These are phyloP conservation scores for Hyppa rectilinea DNA, from an alignment of 2,888 invertebrate genomes.

Conservation along the genomic window DNA sequence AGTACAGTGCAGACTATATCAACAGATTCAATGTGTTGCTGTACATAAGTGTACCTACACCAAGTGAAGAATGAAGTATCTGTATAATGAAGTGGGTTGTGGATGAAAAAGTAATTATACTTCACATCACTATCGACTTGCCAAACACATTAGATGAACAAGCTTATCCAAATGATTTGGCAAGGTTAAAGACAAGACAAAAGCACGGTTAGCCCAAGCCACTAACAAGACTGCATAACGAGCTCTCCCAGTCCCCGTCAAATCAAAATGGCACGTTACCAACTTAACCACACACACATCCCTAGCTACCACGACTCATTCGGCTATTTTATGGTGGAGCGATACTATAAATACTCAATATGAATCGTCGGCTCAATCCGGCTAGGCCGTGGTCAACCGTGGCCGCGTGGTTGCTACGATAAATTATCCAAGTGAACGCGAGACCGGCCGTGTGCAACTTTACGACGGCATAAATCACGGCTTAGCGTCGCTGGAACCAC, in stretches of 20 bases:
- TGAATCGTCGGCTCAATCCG: slow-evolving; percentile 78
- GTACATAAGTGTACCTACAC: too few relatives aligned
- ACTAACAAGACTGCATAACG: slow-evolving; percentile 29
- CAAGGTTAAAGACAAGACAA: too few relatives aligned
- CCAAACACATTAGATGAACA: too few relatives aligned
- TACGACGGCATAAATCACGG: slow-evolving; percentile 88
- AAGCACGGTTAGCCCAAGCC: too few relatives aligned
- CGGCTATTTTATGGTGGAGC: slow-evolving; percentile 57
- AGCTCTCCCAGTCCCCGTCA: slow-evolving; percentile 19
- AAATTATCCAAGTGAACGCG: slow-evolving; percentile 89
- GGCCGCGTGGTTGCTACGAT: slow-evolving; percentile 75
- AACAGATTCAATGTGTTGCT: too few relatives aligned
- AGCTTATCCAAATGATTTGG: too few relatives aligned
- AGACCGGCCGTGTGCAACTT: slow-evolving; percentile 86
- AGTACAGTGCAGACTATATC: too few relatives aligned
- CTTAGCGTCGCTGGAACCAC: slow-evolving; percentile 79
- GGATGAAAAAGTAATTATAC: too few relatives aligned
- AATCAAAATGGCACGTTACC: slow-evolving; percentile 40
- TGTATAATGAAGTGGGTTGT: too few relatives aligned
- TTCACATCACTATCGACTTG: too few relatives aligned
- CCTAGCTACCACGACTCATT: slow-evolving; percentile 40
- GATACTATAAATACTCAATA: slow-evolving; percentile 70
- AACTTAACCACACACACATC: slow-evolving; percentile 27
- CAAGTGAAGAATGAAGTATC: too few relatives aligned
- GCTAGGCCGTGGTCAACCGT: slow-evolving; percentile 84